phyloP scores from a whole-genome alignment of 2,888 invertebrate species.

The Stictocephala bisonia region DNA sequence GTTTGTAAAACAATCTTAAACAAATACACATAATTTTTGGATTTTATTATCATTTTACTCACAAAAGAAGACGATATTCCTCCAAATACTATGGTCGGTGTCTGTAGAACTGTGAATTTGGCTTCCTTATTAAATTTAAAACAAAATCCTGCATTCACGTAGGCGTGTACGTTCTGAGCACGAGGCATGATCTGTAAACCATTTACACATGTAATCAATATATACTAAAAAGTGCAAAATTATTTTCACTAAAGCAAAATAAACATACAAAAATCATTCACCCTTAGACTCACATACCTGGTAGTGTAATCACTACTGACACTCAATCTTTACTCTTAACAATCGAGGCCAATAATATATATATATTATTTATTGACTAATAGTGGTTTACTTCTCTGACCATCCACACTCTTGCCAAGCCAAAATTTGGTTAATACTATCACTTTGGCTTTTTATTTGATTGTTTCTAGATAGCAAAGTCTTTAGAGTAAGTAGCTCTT shows the following conservation, averaged over 20 bases:
- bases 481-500: too few relatives aligned
- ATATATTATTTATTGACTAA: too few relatives aligned
- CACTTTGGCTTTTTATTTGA: too few relatives aligned
- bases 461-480: too few relatives aligned
- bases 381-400: too few relatives aligned
- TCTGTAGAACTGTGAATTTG: conserved; percentile 67
- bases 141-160: conserved; percentile 80
- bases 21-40: background rate
- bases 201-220: conserved; percentile 38
- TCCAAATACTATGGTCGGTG: conserved; percentile 67
- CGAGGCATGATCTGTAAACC: conserved; percentile 76
- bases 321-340: too few relatives aligned
- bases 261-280: background rate
- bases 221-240: background rate
- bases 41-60: conserved; percentile 54
- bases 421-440: too few relatives aligned
- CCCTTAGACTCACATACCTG: too few relatives aligned
- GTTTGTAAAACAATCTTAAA: background rate
- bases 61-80: conserved; percentile 66
- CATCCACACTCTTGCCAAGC: too few relatives aligned
- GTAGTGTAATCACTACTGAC: too few relatives aligned
- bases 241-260: background rate
- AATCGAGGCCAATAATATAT: too few relatives aligned
- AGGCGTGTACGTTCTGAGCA: conserved; percentile 80
- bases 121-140: conserved; percentile 68